A percentile compares a stretch with the other conserved stretches of the same genome.
Evolutionary conservation across 2,888 invertebrate species (phyloP).

Genomic region (Drosophila percnosoma): DNA sequence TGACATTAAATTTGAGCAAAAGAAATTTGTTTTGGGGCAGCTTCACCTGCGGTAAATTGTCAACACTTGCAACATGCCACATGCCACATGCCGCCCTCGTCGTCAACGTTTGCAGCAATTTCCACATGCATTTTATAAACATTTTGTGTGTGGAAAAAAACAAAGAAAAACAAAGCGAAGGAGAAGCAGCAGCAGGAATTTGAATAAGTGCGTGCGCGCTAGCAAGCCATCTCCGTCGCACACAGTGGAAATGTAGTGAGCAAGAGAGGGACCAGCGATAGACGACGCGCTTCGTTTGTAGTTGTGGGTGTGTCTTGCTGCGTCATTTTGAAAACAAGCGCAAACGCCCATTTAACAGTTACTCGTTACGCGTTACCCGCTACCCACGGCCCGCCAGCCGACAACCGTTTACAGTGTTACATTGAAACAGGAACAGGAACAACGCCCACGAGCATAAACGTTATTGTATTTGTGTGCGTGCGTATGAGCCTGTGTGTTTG

Average conservation of each 20-base stretch:
- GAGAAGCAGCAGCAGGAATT: neutral
- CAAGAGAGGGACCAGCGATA: constrained; percentile 39
- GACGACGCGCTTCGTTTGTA: constrained; percentile 3
- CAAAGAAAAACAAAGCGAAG: neutral
- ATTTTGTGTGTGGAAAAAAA: constrained; percentile 26
- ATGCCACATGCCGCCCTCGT: neutral
- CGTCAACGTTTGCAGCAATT: constrained; percentile 30
- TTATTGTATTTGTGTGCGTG: constrained; percentile 12
- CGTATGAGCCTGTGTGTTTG: constrained; percentile 24
- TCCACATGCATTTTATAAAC: constrained; percentile 45
- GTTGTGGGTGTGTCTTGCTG: constrained; percentile 60
- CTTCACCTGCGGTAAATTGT: constrained; percentile 12
- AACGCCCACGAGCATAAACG: constrained; percentile 1
- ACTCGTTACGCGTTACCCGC: neutral
- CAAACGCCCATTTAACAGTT: constrained; percentile 19
- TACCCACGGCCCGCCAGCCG: neutral
- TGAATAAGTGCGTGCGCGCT: constrained; percentile 18
- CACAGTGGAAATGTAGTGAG: neutral
- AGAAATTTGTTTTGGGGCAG: neutral
- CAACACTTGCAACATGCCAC: constrained; percentile 2
- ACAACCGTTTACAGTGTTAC: neutral
- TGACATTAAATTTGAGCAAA: neutral
- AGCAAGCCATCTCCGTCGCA: constrained; percentile 31
- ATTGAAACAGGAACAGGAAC: constrained; percentile 10
- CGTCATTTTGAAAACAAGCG: constrained; percentile 48